These are phyloP conservation scores for Pristionchus entomophagus DNA, from an alignment of 2,888 invertebrate genomes.

Conservation along the genomic window DNA sequence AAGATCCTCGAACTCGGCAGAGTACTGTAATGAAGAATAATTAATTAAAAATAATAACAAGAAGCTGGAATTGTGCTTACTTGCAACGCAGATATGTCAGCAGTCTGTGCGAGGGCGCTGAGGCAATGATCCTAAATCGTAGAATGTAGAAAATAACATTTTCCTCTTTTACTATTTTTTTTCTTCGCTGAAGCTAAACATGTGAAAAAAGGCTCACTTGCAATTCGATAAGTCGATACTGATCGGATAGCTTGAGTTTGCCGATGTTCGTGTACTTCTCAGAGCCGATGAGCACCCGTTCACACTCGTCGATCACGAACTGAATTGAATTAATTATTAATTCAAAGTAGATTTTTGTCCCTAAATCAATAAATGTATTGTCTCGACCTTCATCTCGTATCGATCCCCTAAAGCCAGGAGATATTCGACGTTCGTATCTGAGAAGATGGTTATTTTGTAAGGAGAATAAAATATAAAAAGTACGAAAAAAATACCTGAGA, in stretches of 20 bases:
- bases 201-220: background rate
- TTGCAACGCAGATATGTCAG: background rate
- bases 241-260: background rate
- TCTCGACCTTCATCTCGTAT: background rate
- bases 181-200: too few species aligned
- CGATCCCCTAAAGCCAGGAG: background rate
- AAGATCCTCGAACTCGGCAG: background rate
- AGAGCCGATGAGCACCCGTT: background rate
- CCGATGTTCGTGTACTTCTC: background rate
- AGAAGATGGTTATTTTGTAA: too few species aligned
- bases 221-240: background rate
- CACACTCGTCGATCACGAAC: background rate
- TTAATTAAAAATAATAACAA: background rate
- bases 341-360: too few species aligned
- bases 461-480: background rate
- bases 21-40: background rate
- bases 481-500: background rate
- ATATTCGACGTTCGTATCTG: background rate
- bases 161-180: too few species aligned
- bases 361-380: too few species aligned
- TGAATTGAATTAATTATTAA: background rate
- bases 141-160: too few species aligned
- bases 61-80: background rate
- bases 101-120: background rate
- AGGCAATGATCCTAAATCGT: background rate